Percentiles rank a stretch among this genome's conserved stretches.
These are phyloP conservation scores for Astyanax mexicanus DNA, from an alignment of 2,797 vertebrate genomes.

Conservation along the genomic window DNA sequence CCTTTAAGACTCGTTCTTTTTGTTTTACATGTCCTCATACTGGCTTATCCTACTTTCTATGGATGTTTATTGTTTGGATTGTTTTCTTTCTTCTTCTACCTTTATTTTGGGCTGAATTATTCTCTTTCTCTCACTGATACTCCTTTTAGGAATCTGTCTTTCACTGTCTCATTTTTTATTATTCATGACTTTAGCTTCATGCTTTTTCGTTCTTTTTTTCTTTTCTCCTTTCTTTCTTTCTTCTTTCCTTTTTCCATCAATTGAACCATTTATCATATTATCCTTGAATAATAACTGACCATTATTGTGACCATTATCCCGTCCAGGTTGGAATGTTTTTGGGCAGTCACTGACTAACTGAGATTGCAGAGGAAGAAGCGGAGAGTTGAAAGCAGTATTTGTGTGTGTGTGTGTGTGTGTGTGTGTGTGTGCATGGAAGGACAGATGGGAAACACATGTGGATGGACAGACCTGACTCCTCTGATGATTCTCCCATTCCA, in stretches of 20 bases:
- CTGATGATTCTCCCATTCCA: conserved; percentile 49
- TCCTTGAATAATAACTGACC: no score
- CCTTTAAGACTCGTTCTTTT: no score
- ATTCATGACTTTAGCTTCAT: background rate
- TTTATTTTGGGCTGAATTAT: background rate
- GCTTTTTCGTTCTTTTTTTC: background rate
- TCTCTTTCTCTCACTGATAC: background rate
- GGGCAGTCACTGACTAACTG: background rate
- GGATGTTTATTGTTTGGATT: no score
- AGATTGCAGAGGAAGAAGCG: conserved; percentile 29
- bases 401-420: conserved; percentile 44
- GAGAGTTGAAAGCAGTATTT: conserved; percentile 39
- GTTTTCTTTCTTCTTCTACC: no score
- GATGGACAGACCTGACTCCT: conserved; percentile 41
- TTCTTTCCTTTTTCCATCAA: background rate
- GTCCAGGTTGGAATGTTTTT: background rate
- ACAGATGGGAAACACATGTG: conserved; percentile 63
- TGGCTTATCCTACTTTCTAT: no score
- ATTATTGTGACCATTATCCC: background rate
- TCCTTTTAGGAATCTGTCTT: no score
- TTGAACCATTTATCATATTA: no score
- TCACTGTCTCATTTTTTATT: background rate
- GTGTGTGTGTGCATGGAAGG: conserved; percentile 45
- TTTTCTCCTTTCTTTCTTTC: background rate
- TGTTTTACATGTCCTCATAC: no score